Conservation (phyloP, 2,113 vertebrate species). For the Macquaria ambigua region DNA sequence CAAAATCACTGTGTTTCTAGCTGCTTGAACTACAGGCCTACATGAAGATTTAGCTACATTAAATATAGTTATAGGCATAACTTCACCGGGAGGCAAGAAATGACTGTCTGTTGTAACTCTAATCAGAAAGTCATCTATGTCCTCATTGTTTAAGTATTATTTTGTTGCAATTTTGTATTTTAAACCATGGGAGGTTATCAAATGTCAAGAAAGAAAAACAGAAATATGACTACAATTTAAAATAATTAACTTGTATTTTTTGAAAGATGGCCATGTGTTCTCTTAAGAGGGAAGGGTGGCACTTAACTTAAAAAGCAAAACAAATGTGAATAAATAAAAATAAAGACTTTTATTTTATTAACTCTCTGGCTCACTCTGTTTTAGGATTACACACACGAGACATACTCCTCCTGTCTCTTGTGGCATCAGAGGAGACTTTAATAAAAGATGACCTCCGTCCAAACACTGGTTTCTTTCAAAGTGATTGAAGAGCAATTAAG, state of each 20-base stretch:
- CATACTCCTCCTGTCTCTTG: conserved; percentile 27
- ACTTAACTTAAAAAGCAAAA: not conserved
- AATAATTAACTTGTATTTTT: conserved; percentile 3
- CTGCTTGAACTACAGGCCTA: not conserved
- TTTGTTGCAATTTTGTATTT: not conserved
- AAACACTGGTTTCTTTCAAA: conserved; percentile 51
- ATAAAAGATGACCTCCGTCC: conserved; percentile 67
- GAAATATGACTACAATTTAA: conserved; percentile 12
- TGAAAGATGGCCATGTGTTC: conserved; percentile 2
- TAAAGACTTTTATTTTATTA: conserved; percentile 1
- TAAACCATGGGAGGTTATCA: not conserved
- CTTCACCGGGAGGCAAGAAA: not conserved
- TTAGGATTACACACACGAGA: not conserved
- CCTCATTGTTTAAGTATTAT: not conserved
- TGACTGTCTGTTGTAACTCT: not conserved
- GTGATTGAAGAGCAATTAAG: conserved; percentile 66
- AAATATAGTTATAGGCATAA: not conserved
- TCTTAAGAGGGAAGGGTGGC: not conserved
- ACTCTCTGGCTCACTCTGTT: not conserved
- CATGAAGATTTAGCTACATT: not conserved
- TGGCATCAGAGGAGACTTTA: conserved; percentile 33
- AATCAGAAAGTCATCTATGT: not conserved
- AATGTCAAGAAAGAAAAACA: not conserved
- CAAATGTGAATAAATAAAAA: conserved; percentile 39
- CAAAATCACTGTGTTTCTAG: too few relatives aligned